These are phyloP conservation scores for Athripsodes cinereus DNA, from an alignment of 2,888 invertebrate genomes.

Conservation along the genomic window DNA sequence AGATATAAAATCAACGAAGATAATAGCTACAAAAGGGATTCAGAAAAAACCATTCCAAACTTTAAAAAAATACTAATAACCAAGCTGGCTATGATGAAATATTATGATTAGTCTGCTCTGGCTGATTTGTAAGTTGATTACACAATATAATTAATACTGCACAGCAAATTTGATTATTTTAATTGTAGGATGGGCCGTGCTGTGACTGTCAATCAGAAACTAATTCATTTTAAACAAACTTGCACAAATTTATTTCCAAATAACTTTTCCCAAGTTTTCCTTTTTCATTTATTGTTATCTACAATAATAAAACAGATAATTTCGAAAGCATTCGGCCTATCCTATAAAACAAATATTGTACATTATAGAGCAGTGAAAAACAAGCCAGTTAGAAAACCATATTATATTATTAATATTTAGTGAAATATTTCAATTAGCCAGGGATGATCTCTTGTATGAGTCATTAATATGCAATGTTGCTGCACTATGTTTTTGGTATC, in stretches of 20 bases:
- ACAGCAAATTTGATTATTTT: too few species aligned
- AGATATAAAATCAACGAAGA: neutral
- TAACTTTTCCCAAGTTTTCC: too few species aligned
- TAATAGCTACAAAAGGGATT: neutral
- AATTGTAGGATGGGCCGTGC: too few species aligned
- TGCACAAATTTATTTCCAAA: too few species aligned
- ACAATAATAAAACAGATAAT: too few species aligned
- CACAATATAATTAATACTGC: too few species aligned
- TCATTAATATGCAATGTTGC: slow-evolving; percentile 12
- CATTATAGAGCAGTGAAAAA: neutral
- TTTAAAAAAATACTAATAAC: neutral
- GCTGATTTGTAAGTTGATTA: neutral
- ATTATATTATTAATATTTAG: neutral
- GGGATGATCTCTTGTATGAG: neutral
- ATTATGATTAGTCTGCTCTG: neutral
- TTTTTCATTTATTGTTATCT: too few species aligned
- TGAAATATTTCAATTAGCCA: neutral
- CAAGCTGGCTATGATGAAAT: neutral
- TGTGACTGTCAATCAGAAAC: too few species aligned
- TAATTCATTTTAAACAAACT: too few species aligned
- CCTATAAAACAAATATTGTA: too few species aligned
- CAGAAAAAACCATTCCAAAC: neutral
- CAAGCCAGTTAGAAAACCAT: neutral
- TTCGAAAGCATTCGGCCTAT: too few species aligned
- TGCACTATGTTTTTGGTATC: slow-evolving; percentile 33